Evolutionary conservation across 2,888 invertebrate genomes (phyloP), one percentile per base, ranked within the genome.

Genomic region (Pteria penguin): DNA sequence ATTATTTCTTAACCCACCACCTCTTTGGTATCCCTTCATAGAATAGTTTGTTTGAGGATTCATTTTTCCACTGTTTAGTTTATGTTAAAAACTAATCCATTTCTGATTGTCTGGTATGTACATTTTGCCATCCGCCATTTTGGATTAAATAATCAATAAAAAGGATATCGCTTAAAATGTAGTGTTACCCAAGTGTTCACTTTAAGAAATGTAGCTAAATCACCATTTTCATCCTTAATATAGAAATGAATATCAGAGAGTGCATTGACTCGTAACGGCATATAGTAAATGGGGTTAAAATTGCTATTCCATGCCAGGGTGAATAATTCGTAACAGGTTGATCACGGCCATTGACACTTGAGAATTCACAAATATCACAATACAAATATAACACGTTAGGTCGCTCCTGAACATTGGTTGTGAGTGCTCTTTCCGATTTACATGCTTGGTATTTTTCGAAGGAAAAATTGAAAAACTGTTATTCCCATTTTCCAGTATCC

Each of bases 81-180:
- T 29, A 29, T 4, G 29, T 18, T 70, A 70, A 60, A 36, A 70
- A n/a, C 27, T 32, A 18, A 45, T 69, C 69, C 69, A 58, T 26
- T 69, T 69, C 8, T 31, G n/a, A 5, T 36, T 27, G 24, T 68
- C 32, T 3, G 68, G 33, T 2, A 68, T 36, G 58, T 69, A 58
- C n/a, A 60, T 45, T 4, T 33, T 60, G 11, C 27, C 45, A 24
- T 22, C n/a, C 60, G 24, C 24, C 60, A 18, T 26, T 29, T 24
- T 60, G 60, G 18, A 26, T 14, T 32, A 24, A 69, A 24, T 58
- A 27, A 69, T 22, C 2, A 3, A 33, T 57, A 69, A 60, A 69
- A 69, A n/a, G 69, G 69, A 60, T 69, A 69, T 24, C 58, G 69
- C 27, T 36, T 31, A 36, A 69, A 69, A 33, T 69, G 69, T 58